phyloP scores from a whole-genome alignment of 2,888 invertebrate species.

The Mellilla xanthometata region DNA sequence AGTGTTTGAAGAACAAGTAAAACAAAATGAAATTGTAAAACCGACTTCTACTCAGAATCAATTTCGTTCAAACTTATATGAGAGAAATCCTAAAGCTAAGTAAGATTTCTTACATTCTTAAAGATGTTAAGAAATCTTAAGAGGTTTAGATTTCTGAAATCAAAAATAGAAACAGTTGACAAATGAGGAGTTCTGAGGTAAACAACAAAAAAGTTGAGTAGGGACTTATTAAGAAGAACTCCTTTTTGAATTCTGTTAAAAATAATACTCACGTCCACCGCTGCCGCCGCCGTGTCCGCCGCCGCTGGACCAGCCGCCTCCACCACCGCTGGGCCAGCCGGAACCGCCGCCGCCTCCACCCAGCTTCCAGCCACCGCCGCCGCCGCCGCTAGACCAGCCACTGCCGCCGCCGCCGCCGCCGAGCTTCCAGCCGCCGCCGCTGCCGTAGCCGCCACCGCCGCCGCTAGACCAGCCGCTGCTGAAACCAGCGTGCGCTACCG shows the following conservation, averaged over 20 bases:
- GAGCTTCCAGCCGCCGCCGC: constrained; percentile 33
- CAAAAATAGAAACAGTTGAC: too few relatives aligned
- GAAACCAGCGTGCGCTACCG: constrained; percentile 62
- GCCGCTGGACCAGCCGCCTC: constrained; percentile 41
- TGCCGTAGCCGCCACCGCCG: constrained; percentile 43
- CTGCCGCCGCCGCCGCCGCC: constrained; percentile 36
- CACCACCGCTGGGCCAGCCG: constrained; percentile 38
- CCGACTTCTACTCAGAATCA: too few relatives aligned
- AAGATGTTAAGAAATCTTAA: too few relatives aligned
- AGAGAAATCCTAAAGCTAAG: too few relatives aligned
- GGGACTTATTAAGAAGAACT: too few relatives aligned
- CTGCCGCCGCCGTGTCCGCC: constrained; percentile 50
- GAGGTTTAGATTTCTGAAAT: too few relatives aligned
- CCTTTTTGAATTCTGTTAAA: background rate
- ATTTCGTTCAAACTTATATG: too few relatives aligned
- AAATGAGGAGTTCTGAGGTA: too few relatives aligned
- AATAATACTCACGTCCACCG: constrained; percentile 43
- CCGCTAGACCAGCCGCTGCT: constrained; percentile 46
- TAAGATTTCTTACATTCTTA: too few relatives aligned
- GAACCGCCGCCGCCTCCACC: constrained; percentile 46
- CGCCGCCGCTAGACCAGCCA: constrained; percentile 42
- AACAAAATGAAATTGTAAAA: too few relatives aligned
- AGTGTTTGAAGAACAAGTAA: too few relatives aligned
- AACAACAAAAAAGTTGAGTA: too few relatives aligned
- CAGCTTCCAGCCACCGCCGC: constrained; percentile 38